Conservation (phyloP, 92 coral and sea anemone genomes). For the Bergia puertoricense region DNA sequence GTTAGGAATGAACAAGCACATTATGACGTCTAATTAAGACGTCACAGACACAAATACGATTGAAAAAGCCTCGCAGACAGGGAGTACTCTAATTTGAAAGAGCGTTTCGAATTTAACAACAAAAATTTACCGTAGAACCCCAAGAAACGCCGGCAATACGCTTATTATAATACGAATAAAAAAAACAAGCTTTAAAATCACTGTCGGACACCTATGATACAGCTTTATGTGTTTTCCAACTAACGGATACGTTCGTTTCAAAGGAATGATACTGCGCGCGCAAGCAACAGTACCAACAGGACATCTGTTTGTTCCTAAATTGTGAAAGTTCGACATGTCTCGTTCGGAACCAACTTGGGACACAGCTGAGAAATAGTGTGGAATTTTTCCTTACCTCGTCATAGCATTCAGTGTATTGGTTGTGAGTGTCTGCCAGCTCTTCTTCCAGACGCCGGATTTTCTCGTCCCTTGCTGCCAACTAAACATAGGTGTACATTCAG, state of each 20-base stretch:
- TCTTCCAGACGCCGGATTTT: conserved; percentile 71
- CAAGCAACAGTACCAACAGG: no score
- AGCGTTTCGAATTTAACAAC: not conserved
- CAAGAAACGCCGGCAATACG: not conserved
- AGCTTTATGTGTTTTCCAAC: no score
- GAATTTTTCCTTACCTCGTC: conserved; percentile 69
- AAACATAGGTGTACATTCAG: not conserved
- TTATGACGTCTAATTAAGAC: not conserved
- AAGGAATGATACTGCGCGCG: no score
- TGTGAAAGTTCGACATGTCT: no score
- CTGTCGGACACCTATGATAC: no score
- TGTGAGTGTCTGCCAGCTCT: conserved; percentile 78
- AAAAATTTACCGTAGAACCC: no score
- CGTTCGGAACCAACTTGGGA: not conserved
- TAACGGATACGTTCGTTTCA: no score
- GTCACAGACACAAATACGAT: not conserved
- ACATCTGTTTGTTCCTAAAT: no score
- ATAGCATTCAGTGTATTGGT: conserved; percentile 86
- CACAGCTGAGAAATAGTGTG: not conserved
- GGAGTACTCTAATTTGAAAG: not conserved
- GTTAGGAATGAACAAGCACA: not conserved
- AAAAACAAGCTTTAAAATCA: not conserved
- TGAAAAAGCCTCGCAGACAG: not conserved
- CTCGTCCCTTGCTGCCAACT: conserved; percentile 76
- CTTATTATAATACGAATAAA: not conserved